A percentile compares a stretch with the other conserved stretches of the same genome.
Conservation (phyloP, 2,113 vertebrate species). For the Urocolius indicus region DNA sequence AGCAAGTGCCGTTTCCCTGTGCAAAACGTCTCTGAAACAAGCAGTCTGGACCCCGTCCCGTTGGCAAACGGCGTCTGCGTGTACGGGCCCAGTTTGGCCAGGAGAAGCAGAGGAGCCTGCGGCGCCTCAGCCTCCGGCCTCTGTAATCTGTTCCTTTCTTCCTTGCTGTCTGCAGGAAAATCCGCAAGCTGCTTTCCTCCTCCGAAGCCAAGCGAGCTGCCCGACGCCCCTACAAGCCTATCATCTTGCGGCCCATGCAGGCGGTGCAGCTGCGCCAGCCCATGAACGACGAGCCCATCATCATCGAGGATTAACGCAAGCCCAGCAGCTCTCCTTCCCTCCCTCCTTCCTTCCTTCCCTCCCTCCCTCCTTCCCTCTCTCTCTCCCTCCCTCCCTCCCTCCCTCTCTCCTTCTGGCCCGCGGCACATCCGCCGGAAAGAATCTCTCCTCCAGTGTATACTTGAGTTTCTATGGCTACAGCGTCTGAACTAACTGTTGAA, state of each 20-base stretch:
- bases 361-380: too few species aligned
- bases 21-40: background rate
- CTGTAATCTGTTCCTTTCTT: background rate
- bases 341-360: too few species aligned
- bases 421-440: constrained; percentile 45
- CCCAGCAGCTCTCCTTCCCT: constrained; percentile 43
- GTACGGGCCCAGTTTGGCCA: background rate
- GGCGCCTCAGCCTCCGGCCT: background rate
- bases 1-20: background rate
- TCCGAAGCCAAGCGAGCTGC: constrained; percentile 84
- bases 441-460: constrained; percentile 51
- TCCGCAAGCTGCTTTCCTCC: constrained; percentile 84
- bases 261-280: constrained; percentile 76
- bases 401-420: background rate
- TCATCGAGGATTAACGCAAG: constrained; percentile 81
- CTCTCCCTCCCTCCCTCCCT: too few species aligned
- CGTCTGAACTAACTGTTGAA: constrained; percentile 52
- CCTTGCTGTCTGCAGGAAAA: constrained; percentile 70
- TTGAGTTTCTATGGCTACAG: constrained; percentile 63
- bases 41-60: fast-evolving
- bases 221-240: constrained; percentile 79
- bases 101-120: background rate
- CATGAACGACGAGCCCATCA: constrained; percentile 83
- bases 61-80: fast-evolving
- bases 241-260: constrained; percentile 81